Evolutionary conservation across 1,140 invertebrate genomes (phyloP), one percentile per base, ranked within the genome.

Genomic region (Drosophila serrata): DNA sequence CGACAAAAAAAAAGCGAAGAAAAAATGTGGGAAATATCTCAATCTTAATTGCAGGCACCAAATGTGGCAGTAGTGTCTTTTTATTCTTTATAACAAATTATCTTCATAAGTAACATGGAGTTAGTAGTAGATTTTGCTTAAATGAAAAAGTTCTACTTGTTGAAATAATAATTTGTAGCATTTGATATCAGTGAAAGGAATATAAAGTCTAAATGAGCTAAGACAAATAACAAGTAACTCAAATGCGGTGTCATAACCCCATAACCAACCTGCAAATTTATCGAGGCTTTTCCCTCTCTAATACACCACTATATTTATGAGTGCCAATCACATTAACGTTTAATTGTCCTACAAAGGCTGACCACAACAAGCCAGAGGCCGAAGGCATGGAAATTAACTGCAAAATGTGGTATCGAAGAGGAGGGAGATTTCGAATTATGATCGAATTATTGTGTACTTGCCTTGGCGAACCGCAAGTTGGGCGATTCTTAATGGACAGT

Each of bases 21-120:
- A 29, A 17, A 22, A 42, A 13, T 7, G 56, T 22, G 13, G 17
- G 49, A 53, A 70, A 72, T 70, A 72, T 77, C 56, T 78, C 61
- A 40, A 76, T 76, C 59, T 67, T 87, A 86, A 82, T 88, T 73
- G 75, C 84, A 51, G 56, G 56, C 17, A 39, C 39, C 29, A 69
- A 64, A 55, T 57, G 57, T 57, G 46, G 53, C 58, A 40, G 42
- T 48, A 78, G 63, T 61, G 53, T 72, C 33, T 49, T 69, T 35
- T 37, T 53, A 11, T 43, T 37, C 56, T 43, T 39, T 67, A 70
- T 24, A 60, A 60, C 6, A 33, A 60, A 17, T 11, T 17, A 17
- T n/a, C 13, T 75, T 62, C 46, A 61, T 53, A 45, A 33, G 37
- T 13, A 17, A 35, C 7, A 4, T 35, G 4, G 7, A 15, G 6